Base-by-base conservation (phyloP, 1,140 invertebrate species). In the Planococcus citri region DNA sequence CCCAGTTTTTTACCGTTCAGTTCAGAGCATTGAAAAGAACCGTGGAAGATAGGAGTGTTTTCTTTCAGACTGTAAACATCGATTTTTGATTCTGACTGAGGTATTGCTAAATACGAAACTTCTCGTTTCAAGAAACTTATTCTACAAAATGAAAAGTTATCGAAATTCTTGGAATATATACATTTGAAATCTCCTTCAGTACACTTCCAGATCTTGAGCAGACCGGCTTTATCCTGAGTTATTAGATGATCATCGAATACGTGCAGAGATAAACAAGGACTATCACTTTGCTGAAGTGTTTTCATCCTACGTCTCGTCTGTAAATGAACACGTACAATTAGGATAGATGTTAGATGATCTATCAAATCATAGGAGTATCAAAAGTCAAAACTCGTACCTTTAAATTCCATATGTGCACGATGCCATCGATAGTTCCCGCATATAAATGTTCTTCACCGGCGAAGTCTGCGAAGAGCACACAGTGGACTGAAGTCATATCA, bases 121-220 rank as follows among this genome's bases (percentile, higher is more conserved):
- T 64, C 14, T 25, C 24, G 10, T 24, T 27, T 24, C 8, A 64
- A 4, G 8, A 64, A 10, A 17, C 20, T 20, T 9, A 64, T 64
- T 25, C 24, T 64, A 27, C 60, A 64, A 64, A 64, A 64, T 17
- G 60, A 64, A 1, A 64, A 27, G 20, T 64, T 64, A 64, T 64
- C 4, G 22, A 64, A 64, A 64, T 25, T 64, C 4, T 25, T 64
- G 3, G 21, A 24, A 25, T 64, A 64, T 4, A 64, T 12, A 25
- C 60, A 64, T 24, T 10, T 6, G 17, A 64, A 64, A 25, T 64
- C 17, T 25, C 24, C 60, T 4, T 64, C 24, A 4, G 3, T 22
- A 20, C 10, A 25, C 3, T 24, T 1, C 60, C 60, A 64, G 2
- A 64, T 1, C 24, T 27, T 22, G 3, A 64, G 3, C 9, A 24